phyloP scores from a whole-genome alignment of 2,113 vertebrate species.

The Nycticorax nycticorax region DNA sequence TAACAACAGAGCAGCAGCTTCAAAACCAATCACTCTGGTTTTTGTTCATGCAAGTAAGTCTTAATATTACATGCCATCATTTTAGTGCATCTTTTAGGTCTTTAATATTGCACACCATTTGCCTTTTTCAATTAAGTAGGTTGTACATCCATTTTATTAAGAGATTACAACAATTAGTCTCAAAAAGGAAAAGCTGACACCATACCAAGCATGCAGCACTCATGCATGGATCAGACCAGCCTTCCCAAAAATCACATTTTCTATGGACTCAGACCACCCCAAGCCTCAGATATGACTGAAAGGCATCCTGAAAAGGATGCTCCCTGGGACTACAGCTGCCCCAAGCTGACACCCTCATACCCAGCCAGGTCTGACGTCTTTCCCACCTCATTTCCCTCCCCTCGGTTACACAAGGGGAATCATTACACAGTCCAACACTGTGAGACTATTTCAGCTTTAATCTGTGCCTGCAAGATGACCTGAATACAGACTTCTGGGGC shows the following conservation, averaged over 20 bases:
- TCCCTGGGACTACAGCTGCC: neutral
- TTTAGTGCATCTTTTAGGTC: neutral
- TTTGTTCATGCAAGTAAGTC: neutral
- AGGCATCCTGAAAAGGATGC: neutral
- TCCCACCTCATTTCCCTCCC: neutral
- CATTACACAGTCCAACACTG: neutral
- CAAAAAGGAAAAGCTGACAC: neutral
- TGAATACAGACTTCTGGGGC: neutral
- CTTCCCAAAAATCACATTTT: neutral
- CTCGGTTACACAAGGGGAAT: neutral
- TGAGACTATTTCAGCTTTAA: neutral
- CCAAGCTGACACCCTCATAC: neutral
- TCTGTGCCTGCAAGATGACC: neutral
- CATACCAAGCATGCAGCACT: neutral
- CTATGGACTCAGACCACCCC: neutral
- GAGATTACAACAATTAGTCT: neutral
- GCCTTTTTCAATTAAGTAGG: neutral
- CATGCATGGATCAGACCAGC: accelerated
- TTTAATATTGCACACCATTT: neutral
- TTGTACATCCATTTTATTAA: neutral
- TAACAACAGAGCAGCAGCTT: neutral
- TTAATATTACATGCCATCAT: neutral
- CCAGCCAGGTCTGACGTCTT: neutral
- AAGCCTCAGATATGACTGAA: neutral
- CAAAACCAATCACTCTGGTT: neutral